Conservation (phyloP, 2,888 invertebrate species). For the Drosophila tripunctata region DNA sequence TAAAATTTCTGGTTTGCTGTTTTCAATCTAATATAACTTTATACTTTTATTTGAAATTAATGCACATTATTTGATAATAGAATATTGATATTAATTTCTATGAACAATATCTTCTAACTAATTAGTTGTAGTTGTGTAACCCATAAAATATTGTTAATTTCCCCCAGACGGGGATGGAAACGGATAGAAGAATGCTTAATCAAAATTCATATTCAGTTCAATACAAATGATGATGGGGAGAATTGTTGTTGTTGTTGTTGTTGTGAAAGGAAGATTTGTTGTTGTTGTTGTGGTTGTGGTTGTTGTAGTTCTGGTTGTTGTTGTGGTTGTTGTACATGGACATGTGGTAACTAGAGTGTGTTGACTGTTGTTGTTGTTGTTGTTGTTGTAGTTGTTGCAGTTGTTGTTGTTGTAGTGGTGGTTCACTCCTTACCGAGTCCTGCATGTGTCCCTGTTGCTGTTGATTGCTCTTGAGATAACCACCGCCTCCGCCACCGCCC, state of each 20-base stretch:
- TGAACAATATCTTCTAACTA: constrained; percentile 45
- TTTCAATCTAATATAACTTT: constrained; percentile 36
- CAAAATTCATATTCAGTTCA: background rate
- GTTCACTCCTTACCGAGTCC: constrained; percentile 82
- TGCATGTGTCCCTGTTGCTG: constrained; percentile 84
- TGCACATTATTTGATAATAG: constrained; percentile 44
- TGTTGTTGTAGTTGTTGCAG: no score
- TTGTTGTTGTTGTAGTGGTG: constrained; percentile 31
- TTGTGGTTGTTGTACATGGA: constrained; percentile 34
- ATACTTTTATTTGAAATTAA: constrained; percentile 47
- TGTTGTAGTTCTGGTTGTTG: background rate
- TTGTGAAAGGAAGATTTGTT: constrained; percentile 4
- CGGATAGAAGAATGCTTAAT: background rate
- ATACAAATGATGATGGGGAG: constrained; percentile 39
- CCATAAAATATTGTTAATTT: no score
- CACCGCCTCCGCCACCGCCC: constrained; percentile 69
- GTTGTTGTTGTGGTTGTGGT: background rate
- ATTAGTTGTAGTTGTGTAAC: no score
- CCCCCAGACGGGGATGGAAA: no score
- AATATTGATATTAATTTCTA: constrained; percentile 38
- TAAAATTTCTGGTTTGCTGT: background rate
- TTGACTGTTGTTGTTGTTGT: constrained; percentile 31
- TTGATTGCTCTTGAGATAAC: constrained; percentile 83
- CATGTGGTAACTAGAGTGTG: constrained; percentile 30
- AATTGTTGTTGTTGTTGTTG: no score